phyloP scores from a whole-genome alignment of 2,888 invertebrate genomes.

The Amphipyra tragopoginis region DNA sequence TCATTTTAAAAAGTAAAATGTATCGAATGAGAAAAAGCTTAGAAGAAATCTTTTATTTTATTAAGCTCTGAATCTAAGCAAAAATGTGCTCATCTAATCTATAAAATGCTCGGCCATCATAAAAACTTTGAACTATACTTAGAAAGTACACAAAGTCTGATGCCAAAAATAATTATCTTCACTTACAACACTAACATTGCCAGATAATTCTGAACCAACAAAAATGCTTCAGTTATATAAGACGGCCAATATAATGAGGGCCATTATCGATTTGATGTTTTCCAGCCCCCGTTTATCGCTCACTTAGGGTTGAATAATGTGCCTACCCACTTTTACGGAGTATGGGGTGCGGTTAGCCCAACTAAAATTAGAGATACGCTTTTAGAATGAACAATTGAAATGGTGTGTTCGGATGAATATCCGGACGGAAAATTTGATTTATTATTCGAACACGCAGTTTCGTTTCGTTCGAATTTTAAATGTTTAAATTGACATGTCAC shows the following conservation, averaged over 20 bases:
- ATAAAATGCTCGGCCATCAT: not conserved
- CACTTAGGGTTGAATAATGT: constrained; percentile 60
- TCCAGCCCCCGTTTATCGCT: constrained; percentile 58
- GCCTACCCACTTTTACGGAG: constrained; percentile 41
- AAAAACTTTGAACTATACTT: not conserved
- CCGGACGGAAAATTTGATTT: constrained; percentile 39
- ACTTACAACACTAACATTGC: not conserved
- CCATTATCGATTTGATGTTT: constrained; percentile 62
- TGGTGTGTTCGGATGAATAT: constrained; percentile 33
- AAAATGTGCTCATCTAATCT: too few relatives aligned
- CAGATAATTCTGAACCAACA: constrained; percentile 27
- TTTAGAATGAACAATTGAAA: constrained; percentile 47
- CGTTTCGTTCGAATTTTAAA: constrained; percentile 37
- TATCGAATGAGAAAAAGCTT: not conserved
- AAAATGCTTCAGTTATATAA: constrained; percentile 50
- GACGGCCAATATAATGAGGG: constrained; percentile 51
- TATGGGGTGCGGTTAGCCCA: constrained; percentile 30
- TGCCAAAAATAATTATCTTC: constrained; percentile 14
- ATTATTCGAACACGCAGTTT: constrained; percentile 28
- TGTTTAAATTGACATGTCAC: constrained; percentile 23
- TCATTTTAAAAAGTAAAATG: not conserved
- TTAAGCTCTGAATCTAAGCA: too few relatives aligned
- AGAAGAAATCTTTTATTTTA: too few relatives aligned
- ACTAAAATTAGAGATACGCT: constrained; percentile 55
- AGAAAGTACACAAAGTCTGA: not conserved